Conservation (phyloP, 2,113 vertebrate genomes). For the Benitochromis conjunctus region DNA sequence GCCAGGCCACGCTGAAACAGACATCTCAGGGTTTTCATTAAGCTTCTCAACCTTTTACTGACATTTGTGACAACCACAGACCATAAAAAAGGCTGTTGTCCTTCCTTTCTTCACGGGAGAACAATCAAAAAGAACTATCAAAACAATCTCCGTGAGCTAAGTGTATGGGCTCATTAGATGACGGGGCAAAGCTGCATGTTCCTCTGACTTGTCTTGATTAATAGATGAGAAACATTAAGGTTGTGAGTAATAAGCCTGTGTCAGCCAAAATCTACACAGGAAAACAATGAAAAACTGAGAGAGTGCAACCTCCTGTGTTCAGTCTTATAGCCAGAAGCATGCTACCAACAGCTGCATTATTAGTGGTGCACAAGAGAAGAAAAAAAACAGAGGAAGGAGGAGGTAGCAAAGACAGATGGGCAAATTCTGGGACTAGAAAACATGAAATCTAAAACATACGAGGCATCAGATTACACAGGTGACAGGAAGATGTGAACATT, state of each 20-base stretch:
- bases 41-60: constrained; percentile 49
- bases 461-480: constrained; percentile 17
- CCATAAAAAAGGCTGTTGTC: constrained; percentile 27
- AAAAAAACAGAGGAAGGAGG: background rate
- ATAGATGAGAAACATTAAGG: constrained; percentile 24
- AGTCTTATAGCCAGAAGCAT: background rate
- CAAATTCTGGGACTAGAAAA: constrained; percentile 11
- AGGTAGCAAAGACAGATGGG: background rate
- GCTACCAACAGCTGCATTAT: constrained; percentile 11
- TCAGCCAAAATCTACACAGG: background rate
- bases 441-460: background rate
- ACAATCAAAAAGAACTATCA: constrained; percentile 37
- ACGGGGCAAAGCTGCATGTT: constrained; percentile 32
- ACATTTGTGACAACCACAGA: constrained; percentile 59
- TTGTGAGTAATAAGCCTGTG: background rate
- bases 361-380: background rate
- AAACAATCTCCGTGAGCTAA: constrained; percentile 22
- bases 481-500: constrained; percentile 37
- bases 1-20: constrained; percentile 53
- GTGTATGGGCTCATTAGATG: constrained; percentile 5
- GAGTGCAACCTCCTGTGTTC: background rate
- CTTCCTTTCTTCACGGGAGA: constrained; percentile 25
- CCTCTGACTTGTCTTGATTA: constrained; percentile 27
- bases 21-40: constrained; percentile 65
- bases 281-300: constrained; percentile 2